Evolutionary conservation across 1,140 invertebrate species (phyloP), one percentile per base, ranked within the genome.

Genomic region (Lepidotrigona ventralis): DNA sequence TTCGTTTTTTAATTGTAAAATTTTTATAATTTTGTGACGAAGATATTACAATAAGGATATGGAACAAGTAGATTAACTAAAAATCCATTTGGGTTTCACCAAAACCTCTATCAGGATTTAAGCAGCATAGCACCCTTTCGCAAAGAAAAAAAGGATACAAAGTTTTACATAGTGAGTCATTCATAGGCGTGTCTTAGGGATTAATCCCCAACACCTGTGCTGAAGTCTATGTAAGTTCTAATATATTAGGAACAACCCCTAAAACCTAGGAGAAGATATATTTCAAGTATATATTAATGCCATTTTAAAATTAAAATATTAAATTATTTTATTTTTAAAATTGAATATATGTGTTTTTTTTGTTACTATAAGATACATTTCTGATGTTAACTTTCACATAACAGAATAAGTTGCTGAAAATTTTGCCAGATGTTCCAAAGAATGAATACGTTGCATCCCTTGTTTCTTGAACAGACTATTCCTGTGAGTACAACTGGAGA

Each of bases 131-230:
- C 66, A 83, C 75, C 81, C 74, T 78, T 86, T 81, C 64, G 26
- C 60, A 26, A 71, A 33, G 51, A 79, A 75, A 79, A 80, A 77
- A 79, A 86, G 73, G 73, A 80, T 72, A 82, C 51, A 77, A 72
- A 83, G 54, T 81, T 74, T 46, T 87, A 51, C 21, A 85, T 29
- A 81, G 72, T 88, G 86, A 88, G 86, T 88, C 86, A 88, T 53
- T 21, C 39, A 53, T 88, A 88, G 86, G 86, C 72, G 86, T 85
- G 86, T 39, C 86, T 84, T 74, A 46, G 39, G 68, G 74, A 72
- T 87, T 87, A 88, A 88, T 87, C 63, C 64, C 23, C 72, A 39
- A 71, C 83, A 88, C 86, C 86, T 88, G 86, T 86, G 72, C 66
- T 74, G 64, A 83, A 56, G 85, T 68, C 78, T 87, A 79, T 75